Evolutionary conservation across 2,797 vertebrate species (phyloP).

Genomic region (Lepidocolaptes lacrymiger): DNA sequence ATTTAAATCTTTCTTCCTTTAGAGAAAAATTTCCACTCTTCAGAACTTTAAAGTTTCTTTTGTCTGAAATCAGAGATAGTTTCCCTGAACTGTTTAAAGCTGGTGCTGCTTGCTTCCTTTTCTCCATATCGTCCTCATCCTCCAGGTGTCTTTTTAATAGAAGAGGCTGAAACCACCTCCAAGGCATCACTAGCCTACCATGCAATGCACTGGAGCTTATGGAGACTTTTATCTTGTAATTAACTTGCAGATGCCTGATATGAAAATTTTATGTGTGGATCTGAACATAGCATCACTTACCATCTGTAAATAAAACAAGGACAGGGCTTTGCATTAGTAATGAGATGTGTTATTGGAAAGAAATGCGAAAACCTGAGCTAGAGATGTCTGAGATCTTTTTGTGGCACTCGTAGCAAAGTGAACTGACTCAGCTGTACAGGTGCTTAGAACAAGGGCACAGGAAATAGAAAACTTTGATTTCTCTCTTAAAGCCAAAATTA

Average conservation of each 20-base stretch:
- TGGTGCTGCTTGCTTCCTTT: background rate
- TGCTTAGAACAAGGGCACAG: background rate
- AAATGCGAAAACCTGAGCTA: background rate
- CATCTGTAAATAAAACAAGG: conserved; percentile 8
- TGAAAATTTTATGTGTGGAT: conserved; percentile 9
- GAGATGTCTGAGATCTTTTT: background rate
- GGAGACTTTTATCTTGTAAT: background rate
- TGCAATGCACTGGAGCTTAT: background rate
- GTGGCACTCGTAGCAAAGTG: background rate
- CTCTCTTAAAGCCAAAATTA: background rate
- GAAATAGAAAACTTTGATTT: background rate
- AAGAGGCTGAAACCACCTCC: background rate
- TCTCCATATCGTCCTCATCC: background rate
- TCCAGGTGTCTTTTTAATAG: background rate
- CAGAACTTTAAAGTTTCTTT: background rate
- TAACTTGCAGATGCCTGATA: background rate
- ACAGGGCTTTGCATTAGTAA: background rate
- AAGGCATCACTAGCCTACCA: background rate
- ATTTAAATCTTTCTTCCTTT: background rate
- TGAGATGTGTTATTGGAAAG: background rate
- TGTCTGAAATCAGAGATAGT: background rate
- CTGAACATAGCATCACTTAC: background rate
- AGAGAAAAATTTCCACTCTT: background rate
- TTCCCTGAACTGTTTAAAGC: background rate
- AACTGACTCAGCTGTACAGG: background rate